Percentiles rank a stretch among this genome's conserved stretches.
phyloP scores from a whole-genome alignment of 64 coral and sea anemone genomes.

The Platygyra sinensis region DNA sequence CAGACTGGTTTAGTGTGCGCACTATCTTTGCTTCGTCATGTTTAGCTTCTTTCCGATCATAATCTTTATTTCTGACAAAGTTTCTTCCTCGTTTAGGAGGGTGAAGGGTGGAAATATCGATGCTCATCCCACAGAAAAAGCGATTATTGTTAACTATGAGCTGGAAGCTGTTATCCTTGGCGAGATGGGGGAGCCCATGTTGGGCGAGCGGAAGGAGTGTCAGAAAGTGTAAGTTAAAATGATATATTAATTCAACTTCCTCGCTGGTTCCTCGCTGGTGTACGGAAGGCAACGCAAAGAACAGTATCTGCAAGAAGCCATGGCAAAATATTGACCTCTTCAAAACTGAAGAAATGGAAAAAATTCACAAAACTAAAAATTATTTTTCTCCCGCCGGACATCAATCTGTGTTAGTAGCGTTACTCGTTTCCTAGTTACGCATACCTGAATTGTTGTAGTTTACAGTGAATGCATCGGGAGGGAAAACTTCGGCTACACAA shows the following conservation, averaged over 20 bases:
- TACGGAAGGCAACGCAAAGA: no score
- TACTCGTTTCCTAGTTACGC: not conserved
- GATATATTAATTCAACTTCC: not conserved
- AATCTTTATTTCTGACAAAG: not conserved
- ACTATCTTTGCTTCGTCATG: not conserved
- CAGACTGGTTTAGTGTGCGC: not conserved
- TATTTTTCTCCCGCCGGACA: not conserved
- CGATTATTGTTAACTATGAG: conserved; percentile 99
- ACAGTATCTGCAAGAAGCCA: no score
- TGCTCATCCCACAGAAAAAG: conserved; percentile 99
- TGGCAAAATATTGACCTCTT: no score
- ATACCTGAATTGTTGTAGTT: not conserved
- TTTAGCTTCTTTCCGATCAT: not conserved
- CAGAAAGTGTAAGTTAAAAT: conserved; percentile 94
- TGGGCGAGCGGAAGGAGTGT: conserved; percentile 97
- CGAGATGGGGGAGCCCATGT: conserved; percentile 96
- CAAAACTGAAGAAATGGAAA: no score
- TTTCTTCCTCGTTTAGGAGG: conserved; percentile 47
- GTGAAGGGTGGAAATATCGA: conserved; percentile 95
- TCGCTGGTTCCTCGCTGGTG: not conserved
- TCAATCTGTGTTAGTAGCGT: not conserved
- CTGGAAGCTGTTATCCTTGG: conserved; percentile 98
- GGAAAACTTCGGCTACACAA: no score
- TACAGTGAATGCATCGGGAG: not conserved
- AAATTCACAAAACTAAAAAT: not conserved